Conservation (phyloP, 2,113 vertebrate genomes). For the human (Homo sapiens) region GRCh38 chr14:27131001-27131500, state of each 20-base stretch:
- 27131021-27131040: constrained; percentile 1
- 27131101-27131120: background rate
- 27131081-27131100: background rate
- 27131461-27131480: too few relatives aligned
- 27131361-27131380: too few relatives aligned
- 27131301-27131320: too few relatives aligned
- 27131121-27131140: background rate
- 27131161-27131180: background rate
- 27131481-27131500: too few relatives aligned
- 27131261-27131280: background rate
- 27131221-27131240: background rate
- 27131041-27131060: background rate
- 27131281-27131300: too few relatives aligned
- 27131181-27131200: background rate
- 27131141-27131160: background rate
- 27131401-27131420: too few relatives aligned
- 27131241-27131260: background rate
- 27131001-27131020: background rate
- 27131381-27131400: too few relatives aligned
- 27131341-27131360: too few relatives aligned
- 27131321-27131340: too few relatives aligned
- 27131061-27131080: background rate
- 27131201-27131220: background rate
- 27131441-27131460: too few relatives aligned
- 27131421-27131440: too few relatives aligned